Conservation (phyloP, 2,113 vertebrate genomes). For the Mustelus asterias region DNA sequence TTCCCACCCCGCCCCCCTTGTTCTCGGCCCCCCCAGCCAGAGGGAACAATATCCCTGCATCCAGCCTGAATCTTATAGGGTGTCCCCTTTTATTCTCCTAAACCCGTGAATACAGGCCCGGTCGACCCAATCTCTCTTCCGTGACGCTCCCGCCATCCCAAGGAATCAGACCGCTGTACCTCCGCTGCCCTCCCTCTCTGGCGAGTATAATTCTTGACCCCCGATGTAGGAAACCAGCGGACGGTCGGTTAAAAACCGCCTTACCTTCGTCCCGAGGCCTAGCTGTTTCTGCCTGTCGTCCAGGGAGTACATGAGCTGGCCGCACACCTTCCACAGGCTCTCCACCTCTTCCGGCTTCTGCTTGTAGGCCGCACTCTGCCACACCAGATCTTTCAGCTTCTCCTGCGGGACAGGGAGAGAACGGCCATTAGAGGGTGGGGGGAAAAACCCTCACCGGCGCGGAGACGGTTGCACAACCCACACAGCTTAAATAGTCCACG, state of each 20-base stretch:
- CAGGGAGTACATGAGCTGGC: slow-evolving; percentile 69
- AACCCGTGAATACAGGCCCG: no score
- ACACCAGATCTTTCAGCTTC: slow-evolving; percentile 72
- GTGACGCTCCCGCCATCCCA: no score
- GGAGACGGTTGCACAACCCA: neutral
- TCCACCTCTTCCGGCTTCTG: slow-evolving; percentile 61
- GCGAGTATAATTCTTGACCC: no score
- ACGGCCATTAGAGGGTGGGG: neutral
- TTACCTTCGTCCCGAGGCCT: slow-evolving; percentile 72
- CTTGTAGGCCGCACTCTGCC: slow-evolving; percentile 66
- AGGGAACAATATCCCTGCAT: no score
- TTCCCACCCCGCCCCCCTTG: no score
- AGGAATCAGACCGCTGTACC: no score
- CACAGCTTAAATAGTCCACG: neutral
- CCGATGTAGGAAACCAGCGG: neutral
- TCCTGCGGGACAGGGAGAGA: slow-evolving; percentile 55
- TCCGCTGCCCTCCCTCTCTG: no score
- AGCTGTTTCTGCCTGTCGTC: slow-evolving; percentile 73
- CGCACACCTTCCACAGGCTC: slow-evolving; percentile 68
- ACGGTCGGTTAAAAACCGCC: neutral
- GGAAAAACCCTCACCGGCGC: neutral
- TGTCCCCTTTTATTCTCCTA: no score
- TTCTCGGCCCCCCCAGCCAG: no score
- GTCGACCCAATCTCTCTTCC: no score
- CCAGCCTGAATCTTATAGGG: no score